phyloP scores from a whole-genome alignment of 2,113 vertebrate genomes.

The Perca schrenkii region DNA sequence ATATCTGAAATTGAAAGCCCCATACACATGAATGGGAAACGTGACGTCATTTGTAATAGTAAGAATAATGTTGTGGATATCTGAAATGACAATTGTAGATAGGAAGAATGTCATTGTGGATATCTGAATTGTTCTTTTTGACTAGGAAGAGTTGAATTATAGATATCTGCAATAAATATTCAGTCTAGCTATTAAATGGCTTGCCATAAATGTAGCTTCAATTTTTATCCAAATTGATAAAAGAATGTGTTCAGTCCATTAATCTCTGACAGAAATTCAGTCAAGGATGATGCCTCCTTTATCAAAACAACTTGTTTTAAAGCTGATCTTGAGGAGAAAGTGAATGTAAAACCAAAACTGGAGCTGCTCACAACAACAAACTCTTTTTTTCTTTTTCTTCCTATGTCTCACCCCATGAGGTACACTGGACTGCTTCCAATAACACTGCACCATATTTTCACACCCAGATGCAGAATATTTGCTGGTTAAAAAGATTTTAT shows the following conservation, averaged over 20 bases:
- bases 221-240: neutral
- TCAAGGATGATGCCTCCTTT: neutral
- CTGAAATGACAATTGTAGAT: no score
- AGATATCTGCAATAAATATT: no score
- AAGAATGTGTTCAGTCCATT: conserved; percentile 3
- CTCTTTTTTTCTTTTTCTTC: neutral
- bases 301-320: neutral
- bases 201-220: neutral
- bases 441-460: conserved; percentile 39
- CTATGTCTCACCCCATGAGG: conserved; percentile 9
- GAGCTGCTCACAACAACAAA: neutral
- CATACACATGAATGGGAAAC: no score
- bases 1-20: no score
- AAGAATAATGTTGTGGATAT: no score
- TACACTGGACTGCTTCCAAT: conserved; percentile 59
- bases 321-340: no score
- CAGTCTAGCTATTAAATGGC: no score
- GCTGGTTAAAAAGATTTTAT: conserved; percentile 53
- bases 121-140: no score
- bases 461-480: conserved; percentile 61
- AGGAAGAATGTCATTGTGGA: no score
- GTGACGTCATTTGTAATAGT: no score
- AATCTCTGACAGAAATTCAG: neutral
- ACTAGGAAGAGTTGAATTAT: no score
- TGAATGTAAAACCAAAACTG: no score